phyloP scores from a whole-genome alignment of 2,888 invertebrate genomes.

The Pterobdella sp. region DNA sequence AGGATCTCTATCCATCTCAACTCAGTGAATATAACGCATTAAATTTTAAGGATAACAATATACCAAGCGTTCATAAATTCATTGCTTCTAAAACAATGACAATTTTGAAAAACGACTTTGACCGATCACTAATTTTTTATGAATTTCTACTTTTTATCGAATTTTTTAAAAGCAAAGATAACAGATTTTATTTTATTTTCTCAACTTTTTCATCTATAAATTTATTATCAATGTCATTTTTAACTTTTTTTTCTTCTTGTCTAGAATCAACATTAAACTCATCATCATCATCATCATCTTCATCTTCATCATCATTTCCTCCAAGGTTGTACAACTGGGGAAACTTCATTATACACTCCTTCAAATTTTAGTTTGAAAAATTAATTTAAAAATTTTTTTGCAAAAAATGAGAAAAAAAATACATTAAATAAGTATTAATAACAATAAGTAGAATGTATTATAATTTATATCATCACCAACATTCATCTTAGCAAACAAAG shows the following conservation, averaged over 20 bases:
- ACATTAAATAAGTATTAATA: background rate
- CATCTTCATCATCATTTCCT: conserved; percentile 25
- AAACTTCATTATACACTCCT: conserved; percentile 76
- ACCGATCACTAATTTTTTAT: no score
- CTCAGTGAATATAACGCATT: no score
- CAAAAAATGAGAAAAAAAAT: background rate
- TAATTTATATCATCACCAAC: conserved; percentile 80
- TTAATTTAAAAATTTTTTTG: background rate
- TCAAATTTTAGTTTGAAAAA: conserved; percentile 57
- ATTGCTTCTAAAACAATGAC: no score
- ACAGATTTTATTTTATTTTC: no score
- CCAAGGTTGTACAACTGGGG: conserved; percentile 30
- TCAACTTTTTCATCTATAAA: no score
- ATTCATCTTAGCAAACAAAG: conserved; percentile 81
- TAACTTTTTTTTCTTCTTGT: no score
- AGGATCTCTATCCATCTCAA: conserved; percentile 13
- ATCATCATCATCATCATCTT: conserved; percentile 22
- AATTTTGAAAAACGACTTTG: no score
- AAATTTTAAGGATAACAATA: no score
- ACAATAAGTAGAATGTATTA: conserved; percentile 53
- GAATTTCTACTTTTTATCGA: no score
- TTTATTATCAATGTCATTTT: no score
- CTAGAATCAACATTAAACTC: background rate
- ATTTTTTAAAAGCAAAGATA: no score
- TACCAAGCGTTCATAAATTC: no score